Evolutionary conservation across 2,797 vertebrate genomes (phyloP).

Genomic region (Dromococcyx pavoninus): DNA sequence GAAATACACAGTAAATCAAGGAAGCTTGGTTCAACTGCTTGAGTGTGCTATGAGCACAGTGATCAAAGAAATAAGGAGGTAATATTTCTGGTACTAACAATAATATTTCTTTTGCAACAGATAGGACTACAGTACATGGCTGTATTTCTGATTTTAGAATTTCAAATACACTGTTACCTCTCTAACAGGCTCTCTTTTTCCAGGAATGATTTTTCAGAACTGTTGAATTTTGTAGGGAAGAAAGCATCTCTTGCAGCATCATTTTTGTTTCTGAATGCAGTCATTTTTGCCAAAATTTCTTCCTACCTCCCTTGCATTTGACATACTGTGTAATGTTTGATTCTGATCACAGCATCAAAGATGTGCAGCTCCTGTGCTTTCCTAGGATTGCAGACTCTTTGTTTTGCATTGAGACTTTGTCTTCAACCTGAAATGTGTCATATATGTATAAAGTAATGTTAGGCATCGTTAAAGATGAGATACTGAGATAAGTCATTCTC

Average conservation of each 20-base stretch:
- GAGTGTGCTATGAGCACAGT: neutral
- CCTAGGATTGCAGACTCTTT: neutral
- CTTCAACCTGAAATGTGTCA: neutral
- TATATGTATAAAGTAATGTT: too few species aligned
- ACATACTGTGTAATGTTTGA: neutral
- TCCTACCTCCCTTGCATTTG: neutral
- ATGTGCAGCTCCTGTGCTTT: neutral
- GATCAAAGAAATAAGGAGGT: neutral
- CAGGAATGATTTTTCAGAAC: neutral
- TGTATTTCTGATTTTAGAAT: neutral
- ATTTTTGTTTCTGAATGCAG: neutral
- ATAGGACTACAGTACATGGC: neutral
- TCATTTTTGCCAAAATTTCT: neutral
- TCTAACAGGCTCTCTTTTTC: neutral
- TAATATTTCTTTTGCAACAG: neutral
- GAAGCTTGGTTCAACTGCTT: neutral
- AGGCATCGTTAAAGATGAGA: neutral
- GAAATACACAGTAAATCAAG: constrained; percentile 39
- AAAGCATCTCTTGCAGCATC: neutral
- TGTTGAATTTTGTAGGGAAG: neutral
- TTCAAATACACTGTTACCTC: neutral
- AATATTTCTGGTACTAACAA: neutral
- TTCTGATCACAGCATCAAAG: neutral
- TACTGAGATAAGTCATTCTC: neutral
- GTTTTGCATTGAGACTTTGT: neutral